These are phyloP conservation scores for Folsomia candida DNA, from an alignment of 2,888 invertebrate species.

Conservation along the genomic window DNA sequence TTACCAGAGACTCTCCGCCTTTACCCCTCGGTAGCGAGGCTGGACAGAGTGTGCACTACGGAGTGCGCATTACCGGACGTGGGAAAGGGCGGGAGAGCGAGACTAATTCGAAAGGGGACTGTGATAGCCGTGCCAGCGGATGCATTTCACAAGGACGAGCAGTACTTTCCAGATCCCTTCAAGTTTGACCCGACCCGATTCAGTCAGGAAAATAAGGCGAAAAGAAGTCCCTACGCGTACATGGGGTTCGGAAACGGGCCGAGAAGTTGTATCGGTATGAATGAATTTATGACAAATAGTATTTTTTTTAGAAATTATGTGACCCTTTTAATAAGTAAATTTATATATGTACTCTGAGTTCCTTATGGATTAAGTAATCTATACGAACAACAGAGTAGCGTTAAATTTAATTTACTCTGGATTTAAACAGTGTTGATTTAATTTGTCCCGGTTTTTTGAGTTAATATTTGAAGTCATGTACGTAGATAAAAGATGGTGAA, in stretches of 20 bases:
- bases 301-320: too few species aligned
- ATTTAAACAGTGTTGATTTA: too few species aligned
- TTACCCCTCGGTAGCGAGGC: background rate
- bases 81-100: background rate
- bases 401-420: too few species aligned
- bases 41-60: background rate
- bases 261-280: constrained; percentile 24
- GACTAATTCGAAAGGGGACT: background rate
- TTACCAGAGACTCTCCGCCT: background rate
- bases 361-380: too few species aligned
- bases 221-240: constrained; percentile 10
- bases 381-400: too few species aligned
- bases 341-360: too few species aligned
- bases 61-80: background rate
- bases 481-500: too few species aligned
- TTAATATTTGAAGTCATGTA: too few species aligned
- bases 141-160: constrained; percentile 7
- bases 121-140: background rate
- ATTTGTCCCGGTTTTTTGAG: too few species aligned
- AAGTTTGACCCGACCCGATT: constrained; percentile 25
- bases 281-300: too few species aligned
- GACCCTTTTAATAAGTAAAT: too few species aligned
- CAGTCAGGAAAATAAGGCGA: background rate
- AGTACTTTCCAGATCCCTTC: too few species aligned
- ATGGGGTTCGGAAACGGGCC: constrained; percentile 18